Evolutionary conservation across 1,140 invertebrate genomes (phyloP).

Genomic region (Marisa cornuarietis): DNA sequence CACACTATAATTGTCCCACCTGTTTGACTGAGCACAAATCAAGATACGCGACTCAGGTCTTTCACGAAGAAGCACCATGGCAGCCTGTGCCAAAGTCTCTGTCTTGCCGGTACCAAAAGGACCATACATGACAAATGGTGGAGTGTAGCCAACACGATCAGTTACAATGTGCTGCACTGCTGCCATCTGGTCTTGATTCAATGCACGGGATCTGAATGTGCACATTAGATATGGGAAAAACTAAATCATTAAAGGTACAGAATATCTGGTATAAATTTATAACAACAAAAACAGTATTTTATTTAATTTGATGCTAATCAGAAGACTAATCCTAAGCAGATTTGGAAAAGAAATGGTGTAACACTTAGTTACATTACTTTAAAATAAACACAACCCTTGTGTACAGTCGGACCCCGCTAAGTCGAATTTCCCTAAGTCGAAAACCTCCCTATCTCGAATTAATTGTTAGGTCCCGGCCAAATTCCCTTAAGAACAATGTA

Average conservation of each 20-base stretch:
- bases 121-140: slow-evolving; percentile 83
- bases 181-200: slow-evolving; percentile 57
- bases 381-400: not conserved
- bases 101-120: slow-evolving; percentile 92
- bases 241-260: too few species aligned
- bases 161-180: slow-evolving; percentile 56
- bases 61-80: slow-evolving; percentile 74
- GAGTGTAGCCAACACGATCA: slow-evolving; percentile 61
- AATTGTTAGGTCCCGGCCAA: too few species aligned
- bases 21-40: slow-evolving; percentile 89
- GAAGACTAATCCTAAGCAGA: too few species aligned
- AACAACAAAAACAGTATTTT: too few species aligned
- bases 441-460: too few species aligned
- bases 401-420: too few species aligned
- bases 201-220: slow-evolving; percentile 44
- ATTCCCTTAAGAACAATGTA: too few species aligned
- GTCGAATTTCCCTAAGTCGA: too few species aligned
- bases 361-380: too few species aligned
- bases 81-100: slow-evolving; percentile 81
- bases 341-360: too few species aligned
- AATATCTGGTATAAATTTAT: not conserved
- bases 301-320: too few species aligned
- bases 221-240: not conserved
- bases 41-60: slow-evolving; percentile 76
- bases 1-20: slow-evolving; percentile 60